These are phyloP conservation scores for Pygoscelis antarcticus DNA, from an alignment of 2,113 vertebrate genomes.

Conservation along the genomic window DNA sequence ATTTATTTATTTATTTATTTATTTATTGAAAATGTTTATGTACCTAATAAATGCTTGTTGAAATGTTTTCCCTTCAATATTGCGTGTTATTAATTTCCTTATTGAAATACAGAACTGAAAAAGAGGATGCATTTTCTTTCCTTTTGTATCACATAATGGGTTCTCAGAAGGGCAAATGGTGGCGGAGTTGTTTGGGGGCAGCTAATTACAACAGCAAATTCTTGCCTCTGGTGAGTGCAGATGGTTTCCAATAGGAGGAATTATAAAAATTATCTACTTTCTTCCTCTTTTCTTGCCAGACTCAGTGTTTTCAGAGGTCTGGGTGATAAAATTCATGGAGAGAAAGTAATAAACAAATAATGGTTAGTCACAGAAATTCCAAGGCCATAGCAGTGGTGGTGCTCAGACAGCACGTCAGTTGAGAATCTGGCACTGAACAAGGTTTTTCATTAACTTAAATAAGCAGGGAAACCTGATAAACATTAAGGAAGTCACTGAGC, in stretches of 20 bases:
- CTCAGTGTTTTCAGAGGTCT: background rate
- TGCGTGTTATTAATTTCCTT: background rate
- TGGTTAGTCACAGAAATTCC: background rate
- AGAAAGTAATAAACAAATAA: background rate
- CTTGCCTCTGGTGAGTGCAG: background rate
- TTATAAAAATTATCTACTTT: background rate
- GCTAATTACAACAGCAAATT: background rate
- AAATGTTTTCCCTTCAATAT: background rate
- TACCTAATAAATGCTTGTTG: constrained; percentile 14
- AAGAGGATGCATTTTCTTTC: background rate
- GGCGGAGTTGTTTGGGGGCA: background rate
- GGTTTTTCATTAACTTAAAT: background rate
- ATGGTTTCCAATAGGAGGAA: background rate
- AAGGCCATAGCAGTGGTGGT: background rate
- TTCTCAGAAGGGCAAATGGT: background rate
- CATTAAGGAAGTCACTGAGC: background rate
- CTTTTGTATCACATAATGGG: background rate
- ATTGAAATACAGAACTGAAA: background rate
- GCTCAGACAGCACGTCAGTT: background rate
- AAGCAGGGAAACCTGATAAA: background rate
- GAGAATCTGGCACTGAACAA: background rate
- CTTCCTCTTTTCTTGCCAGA: background rate
- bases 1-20: background rate
- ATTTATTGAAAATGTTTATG: background rate
- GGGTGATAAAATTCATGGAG: background rate